These are phyloP conservation scores for Drosophila rufa DNA, from an alignment of 1,140 invertebrate genomes.

Conservation along the genomic window DNA sequence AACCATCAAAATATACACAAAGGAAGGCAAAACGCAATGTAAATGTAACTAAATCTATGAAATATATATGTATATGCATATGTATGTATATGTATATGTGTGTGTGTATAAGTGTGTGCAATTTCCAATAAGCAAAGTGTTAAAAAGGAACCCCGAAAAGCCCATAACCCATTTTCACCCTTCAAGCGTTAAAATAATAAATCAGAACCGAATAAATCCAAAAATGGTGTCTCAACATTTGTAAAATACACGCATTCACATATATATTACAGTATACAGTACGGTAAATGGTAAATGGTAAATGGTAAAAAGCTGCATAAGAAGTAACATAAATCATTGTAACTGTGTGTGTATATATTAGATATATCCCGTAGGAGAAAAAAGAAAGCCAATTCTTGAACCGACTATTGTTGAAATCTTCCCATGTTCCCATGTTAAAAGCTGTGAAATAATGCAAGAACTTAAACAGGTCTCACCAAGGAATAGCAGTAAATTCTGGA, in stretches of 20 bases:
- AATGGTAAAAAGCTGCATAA: slow-evolving; percentile 13
- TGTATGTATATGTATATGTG: slow-evolving; percentile 29
- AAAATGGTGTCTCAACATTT: slow-evolving; percentile 40
- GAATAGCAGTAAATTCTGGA: slow-evolving; percentile 28
- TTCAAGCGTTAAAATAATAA: slow-evolving; percentile 30
- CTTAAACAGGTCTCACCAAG: slow-evolving; percentile 7
- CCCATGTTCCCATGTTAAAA: slow-evolving; percentile 15
- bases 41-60: slow-evolving; percentile 36
- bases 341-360: slow-evolving; percentile 43
- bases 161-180: slow-evolving; percentile 1
- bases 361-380: slow-evolving; percentile 20
- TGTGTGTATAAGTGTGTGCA: slow-evolving; percentile 45
- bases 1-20: slow-evolving; percentile 17
- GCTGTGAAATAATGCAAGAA: slow-evolving; percentile 22
- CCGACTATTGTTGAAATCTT: slow-evolving; percentile 23
- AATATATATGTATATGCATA: slow-evolving; percentile 22
- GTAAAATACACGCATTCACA: slow-evolving; percentile 31
- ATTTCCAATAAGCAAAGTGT: slow-evolving; percentile 22
- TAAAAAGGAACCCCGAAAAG: background rate
- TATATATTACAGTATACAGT: slow-evolving; percentile 10
- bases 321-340: slow-evolving; percentile 26
- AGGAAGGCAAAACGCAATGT: slow-evolving; percentile 15
- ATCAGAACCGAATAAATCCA: slow-evolving; percentile 24
- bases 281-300: slow-evolving; percentile 24
- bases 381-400: slow-evolving; percentile 24